Conservation (phyloP, 2,113 vertebrate genomes). For the Xiphophorus maculatus region DNA sequence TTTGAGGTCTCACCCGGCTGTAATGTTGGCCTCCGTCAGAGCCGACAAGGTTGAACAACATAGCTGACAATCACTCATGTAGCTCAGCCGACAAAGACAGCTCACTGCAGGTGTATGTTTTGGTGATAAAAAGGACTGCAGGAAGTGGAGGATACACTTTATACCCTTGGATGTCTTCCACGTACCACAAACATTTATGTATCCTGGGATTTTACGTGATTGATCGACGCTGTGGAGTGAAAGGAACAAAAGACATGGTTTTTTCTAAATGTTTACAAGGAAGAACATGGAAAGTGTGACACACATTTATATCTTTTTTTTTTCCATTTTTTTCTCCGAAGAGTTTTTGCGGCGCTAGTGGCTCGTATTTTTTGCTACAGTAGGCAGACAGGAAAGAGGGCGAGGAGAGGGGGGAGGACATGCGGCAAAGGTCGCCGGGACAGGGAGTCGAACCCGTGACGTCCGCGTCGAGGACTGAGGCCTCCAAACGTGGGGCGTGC, state of each 20-base stretch:
- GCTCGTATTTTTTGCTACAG: no score
- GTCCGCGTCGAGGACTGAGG: no score
- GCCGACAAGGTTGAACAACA: conserved; percentile 52
- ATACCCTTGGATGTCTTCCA: no score
- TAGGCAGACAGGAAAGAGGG: no score
- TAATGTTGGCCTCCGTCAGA: conserved; percentile 49
- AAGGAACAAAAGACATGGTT: neutral
- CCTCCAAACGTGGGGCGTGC: no score
- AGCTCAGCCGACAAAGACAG: conserved; percentile 9
- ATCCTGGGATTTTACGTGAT: no score
- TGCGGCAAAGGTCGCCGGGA: no score
- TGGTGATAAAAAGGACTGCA: neutral
- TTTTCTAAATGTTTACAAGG: neutral
- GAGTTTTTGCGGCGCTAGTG: no score
- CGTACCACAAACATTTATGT: neutral
- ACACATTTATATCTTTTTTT: neutral
- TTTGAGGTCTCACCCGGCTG: conserved; percentile 46
- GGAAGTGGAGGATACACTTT: conserved; percentile 13
- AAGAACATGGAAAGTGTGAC: neutral
- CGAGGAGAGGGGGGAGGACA: no score
- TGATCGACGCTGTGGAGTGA: neutral
- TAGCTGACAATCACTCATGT: conserved; percentile 39
- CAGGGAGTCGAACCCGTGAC: no score
- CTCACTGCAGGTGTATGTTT: conserved; percentile 24
- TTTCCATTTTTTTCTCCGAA: no score